phyloP scores from a whole-genome alignment of 2,888 invertebrate species.

The Acronicta alni region DNA sequence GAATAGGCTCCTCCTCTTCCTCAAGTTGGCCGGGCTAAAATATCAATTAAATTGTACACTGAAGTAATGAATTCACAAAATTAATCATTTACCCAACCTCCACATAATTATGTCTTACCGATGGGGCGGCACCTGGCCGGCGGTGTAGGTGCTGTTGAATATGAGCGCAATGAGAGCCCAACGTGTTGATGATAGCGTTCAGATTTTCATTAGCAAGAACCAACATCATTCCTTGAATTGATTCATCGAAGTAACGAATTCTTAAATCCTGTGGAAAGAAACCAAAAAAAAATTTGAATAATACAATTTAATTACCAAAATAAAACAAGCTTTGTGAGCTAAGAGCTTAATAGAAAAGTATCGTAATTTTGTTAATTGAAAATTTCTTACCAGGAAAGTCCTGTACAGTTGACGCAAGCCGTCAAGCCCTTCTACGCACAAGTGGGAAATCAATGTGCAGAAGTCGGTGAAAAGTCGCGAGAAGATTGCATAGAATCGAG shows the following conservation, averaged over 20 bases:
- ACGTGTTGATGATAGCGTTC: slow-evolving; percentile 50
- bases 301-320: too few relatives aligned
- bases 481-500: slow-evolving; percentile 71
- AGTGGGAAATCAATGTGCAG: slow-evolving; percentile 67
- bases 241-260: slow-evolving; percentile 49
- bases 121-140: slow-evolving; percentile 22
- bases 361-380: too few relatives aligned
- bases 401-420: slow-evolving; percentile 64
- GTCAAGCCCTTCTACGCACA: slow-evolving; percentile 63
- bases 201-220: slow-evolving; percentile 57
- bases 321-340: too few relatives aligned
- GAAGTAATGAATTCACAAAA: background rate
- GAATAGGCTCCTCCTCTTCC: slow-evolving; percentile 24
- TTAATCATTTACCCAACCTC: too few relatives aligned
- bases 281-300: too few relatives aligned
- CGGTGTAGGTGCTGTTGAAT: slow-evolving; percentile 60
- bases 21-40: slow-evolving; percentile 18
- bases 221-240: slow-evolving; percentile 47
- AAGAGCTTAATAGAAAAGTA: too few relatives aligned
- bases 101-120: slow-evolving; percentile 31
- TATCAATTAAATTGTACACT: background rate
- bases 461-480: slow-evolving; percentile 70
- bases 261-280: slow-evolving; percentile 47
- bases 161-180: slow-evolving; percentile 49
- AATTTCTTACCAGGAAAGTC: slow-evolving; percentile 65